These are phyloP conservation scores for Manis crassicaudata DNA, from an alignment of 2,797 vertebrate species.

Conservation along the genomic window DNA sequence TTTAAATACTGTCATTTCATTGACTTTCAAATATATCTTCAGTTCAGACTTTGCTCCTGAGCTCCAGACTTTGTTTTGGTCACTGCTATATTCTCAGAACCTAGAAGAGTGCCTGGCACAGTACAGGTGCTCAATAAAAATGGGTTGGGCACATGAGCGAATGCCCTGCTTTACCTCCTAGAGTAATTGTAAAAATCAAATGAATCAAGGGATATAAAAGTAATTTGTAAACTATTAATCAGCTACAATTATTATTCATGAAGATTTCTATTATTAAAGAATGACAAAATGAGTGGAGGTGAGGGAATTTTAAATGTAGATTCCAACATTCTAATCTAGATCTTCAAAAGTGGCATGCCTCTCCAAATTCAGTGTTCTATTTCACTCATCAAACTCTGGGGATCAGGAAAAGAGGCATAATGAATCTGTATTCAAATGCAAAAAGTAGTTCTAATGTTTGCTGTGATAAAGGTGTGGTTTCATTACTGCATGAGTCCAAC, in stretches of 20 bases:
- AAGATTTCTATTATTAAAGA: conserved; percentile 16
- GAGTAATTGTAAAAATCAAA: background rate
- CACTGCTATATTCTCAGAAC: background rate
- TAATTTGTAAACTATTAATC: conserved; percentile 1
- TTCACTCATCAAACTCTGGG: conserved; percentile 35
- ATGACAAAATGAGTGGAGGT: background rate
- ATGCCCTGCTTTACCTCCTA: background rate
- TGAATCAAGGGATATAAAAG: background rate
- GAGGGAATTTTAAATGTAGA: background rate
- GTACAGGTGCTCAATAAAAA: background rate
- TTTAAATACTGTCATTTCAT: background rate
- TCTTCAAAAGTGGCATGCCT: background rate
- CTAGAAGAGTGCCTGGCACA: background rate
- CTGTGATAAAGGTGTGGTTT: conserved; percentile 11
- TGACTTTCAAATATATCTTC: background rate
- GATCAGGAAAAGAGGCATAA: background rate
- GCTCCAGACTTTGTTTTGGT: background rate
- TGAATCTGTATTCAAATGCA: conserved; percentile 15
- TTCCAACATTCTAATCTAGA: conserved; percentile 26
- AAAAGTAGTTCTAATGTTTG: conserved; percentile 5
- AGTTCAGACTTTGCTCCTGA: background rate
- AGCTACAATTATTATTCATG: background rate
- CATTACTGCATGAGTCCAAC: conserved; percentile 53
- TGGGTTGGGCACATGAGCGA: background rate
- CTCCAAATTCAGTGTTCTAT: background rate